phyloP scores from a whole-genome alignment of 2,797 vertebrate genomes.

The Takifugu rubripes region DNA sequence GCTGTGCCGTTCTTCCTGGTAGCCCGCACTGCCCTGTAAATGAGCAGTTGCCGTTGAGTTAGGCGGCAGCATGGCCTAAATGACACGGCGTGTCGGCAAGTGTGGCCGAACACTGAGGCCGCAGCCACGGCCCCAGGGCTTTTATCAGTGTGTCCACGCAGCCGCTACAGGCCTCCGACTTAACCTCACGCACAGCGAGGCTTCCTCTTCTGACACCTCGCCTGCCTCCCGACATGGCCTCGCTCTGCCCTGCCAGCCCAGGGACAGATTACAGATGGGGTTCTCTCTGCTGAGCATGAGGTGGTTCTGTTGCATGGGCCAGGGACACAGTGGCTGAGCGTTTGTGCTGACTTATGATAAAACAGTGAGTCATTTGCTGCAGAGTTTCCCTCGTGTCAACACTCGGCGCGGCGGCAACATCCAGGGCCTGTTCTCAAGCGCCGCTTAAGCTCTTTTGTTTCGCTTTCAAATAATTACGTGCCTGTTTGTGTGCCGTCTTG shows the following conservation, averaged over 20 bases:
- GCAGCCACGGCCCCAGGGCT: slow-evolving; percentile 73
- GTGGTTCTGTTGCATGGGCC: slow-evolving; percentile 13
- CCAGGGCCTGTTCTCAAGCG: slow-evolving; percentile 12
- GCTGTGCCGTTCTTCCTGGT: slow-evolving; percentile 64
- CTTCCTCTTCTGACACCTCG: slow-evolving; percentile 76
- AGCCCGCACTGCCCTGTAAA: slow-evolving; percentile 78
- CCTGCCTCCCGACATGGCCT: slow-evolving; percentile 59
- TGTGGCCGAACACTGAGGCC: slow-evolving; percentile 76
- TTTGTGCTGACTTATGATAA: neutral
- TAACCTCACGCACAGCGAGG: slow-evolving; percentile 73
- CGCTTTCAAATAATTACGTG: slow-evolving; percentile 29
- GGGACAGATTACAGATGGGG: slow-evolving; percentile 54
- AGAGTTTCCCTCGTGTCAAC: slow-evolving; percentile 5
- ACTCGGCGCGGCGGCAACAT: slow-evolving; percentile 11
- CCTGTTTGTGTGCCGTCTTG: slow-evolving; percentile 26
- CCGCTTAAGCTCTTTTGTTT: slow-evolving; percentile 17
- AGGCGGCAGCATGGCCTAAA: slow-evolving; percentile 76
- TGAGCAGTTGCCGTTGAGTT: slow-evolving; percentile 76
- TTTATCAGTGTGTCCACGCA: slow-evolving; percentile 74
- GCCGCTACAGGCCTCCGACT: slow-evolving; percentile 66
- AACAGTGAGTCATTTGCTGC: neutral
- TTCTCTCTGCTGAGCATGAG: slow-evolving; percentile 26
- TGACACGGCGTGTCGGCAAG: slow-evolving; percentile 75
- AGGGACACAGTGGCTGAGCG: slow-evolving; percentile 1
- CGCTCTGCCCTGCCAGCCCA: slow-evolving; percentile 54